A percentile compares a stretch with the other conserved stretches of the same genome.
These are phyloP conservation scores for Syrista parreyssii DNA, from an alignment of 2,888 invertebrate genomes.

Conservation along the genomic window DNA sequence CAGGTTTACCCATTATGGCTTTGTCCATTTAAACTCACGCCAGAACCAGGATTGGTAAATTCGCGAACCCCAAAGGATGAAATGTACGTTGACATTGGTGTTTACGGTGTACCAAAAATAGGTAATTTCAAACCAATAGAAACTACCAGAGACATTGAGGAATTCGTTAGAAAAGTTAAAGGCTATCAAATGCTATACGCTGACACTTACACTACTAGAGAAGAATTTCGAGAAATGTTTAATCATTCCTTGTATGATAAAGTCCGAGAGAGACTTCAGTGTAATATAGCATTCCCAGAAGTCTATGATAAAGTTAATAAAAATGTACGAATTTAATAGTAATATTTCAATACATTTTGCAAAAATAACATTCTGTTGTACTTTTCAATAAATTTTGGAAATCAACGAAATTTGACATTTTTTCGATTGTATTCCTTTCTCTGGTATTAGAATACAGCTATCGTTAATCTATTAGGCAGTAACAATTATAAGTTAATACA, in stretches of 20 bases:
- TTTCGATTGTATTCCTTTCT: not conserved
- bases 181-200: slow-evolving; percentile 90
- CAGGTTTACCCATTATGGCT: slow-evolving; percentile 87
- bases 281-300: slow-evolving; percentile 81
- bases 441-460: not conserved
- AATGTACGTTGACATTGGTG: slow-evolving; percentile 85
- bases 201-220: slow-evolving; percentile 79
- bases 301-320: slow-evolving; percentile 81
- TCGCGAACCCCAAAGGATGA: slow-evolving; percentile 65
- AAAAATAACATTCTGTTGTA: not conserved
- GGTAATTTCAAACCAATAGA: slow-evolving; percentile 72
- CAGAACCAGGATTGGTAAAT: slow-evolving; percentile 79
- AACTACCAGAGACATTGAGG: slow-evolving; percentile 77
- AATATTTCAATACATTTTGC: not conserved
- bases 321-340: slow-evolving; percentile 28
- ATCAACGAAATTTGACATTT: not conserved
- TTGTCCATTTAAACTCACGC: slow-evolving; percentile 80
- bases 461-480: not conserved
- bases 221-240: slow-evolving; percentile 85
- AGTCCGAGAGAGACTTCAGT: slow-evolving; percentile 71
- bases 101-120: slow-evolving; percentile 81
- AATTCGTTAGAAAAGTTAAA: slow-evolving; percentile 74
- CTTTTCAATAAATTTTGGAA: not conserved
- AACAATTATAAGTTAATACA: not conserved
- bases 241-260: slow-evolving; percentile 80